Percentiles rank a stretch among this genome's conserved stretches.
These are phyloP conservation scores for Petaurus breviceps DNA, from an alignment of 2,113 vertebrate genomes.

Conservation along the genomic window DNA sequence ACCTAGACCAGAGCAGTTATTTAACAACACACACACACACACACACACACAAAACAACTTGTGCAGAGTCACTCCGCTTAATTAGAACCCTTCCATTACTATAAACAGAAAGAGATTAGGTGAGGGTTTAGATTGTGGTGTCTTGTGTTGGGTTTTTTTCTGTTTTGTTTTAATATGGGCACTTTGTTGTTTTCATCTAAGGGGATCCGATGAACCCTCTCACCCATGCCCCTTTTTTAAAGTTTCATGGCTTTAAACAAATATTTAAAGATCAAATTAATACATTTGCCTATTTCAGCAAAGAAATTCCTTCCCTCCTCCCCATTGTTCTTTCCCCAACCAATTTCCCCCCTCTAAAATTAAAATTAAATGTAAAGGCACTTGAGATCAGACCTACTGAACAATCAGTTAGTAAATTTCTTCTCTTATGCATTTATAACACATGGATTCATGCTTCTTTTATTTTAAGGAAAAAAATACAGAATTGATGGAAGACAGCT, in stretches of 20 bases:
- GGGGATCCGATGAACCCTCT: neutral
- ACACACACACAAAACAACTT: no score
- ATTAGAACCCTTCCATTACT: slow-evolving; percentile 73
- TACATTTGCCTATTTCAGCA: slow-evolving; percentile 55
- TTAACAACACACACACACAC: no score
- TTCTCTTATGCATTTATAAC: slow-evolving; percentile 72
- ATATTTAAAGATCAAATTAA: slow-evolving; percentile 65
- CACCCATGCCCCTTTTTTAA: slow-evolving; percentile 48
- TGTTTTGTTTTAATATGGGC: neutral
- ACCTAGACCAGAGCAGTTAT: slow-evolving; percentile 83
- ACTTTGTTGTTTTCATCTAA: slow-evolving; percentile 17
- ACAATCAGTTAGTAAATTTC: slow-evolving; percentile 75
- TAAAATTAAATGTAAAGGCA: slow-evolving; percentile 71
- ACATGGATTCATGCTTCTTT: slow-evolving; percentile 71
- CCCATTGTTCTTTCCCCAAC: slow-evolving; percentile 74
- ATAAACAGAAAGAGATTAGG: slow-evolving; percentile 73
- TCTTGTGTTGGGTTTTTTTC: neutral
- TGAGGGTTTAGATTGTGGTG: slow-evolving; percentile 31
- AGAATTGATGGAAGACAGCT: slow-evolving; percentile 80
- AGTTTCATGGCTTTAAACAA: slow-evolving; percentile 69
- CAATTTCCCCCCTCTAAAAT: slow-evolving; percentile 55
- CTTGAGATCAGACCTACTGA: slow-evolving; percentile 61
- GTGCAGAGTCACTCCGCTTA: slow-evolving; percentile 75
- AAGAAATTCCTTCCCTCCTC: slow-evolving; percentile 31
- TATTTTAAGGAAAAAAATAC: slow-evolving; percentile 59